Base-by-base conservation (phyloP, 2,888 invertebrate species). In the Osmoderma eremita region DNA sequence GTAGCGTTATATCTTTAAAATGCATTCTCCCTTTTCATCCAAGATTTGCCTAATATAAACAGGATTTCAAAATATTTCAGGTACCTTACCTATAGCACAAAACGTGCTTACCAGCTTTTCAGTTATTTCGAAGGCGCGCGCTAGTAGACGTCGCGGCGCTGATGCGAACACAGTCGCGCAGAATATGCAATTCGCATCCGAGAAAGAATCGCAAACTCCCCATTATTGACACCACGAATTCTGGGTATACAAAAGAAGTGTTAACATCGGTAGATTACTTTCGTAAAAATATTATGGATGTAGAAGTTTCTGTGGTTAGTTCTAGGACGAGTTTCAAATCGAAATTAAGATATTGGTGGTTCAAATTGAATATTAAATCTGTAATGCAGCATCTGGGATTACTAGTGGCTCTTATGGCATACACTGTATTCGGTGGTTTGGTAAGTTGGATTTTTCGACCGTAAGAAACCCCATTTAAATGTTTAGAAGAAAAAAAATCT, bases 371-470 rank as follows among this genome's bases (percentile, higher is more conserved):
- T 77, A 85, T 91, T 56, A 88, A 91, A 78, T 86, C 87, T 13
- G 88, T 89, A 12, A 78, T 91, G 56, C 90, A 91, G 66, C 93
- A 93, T 75, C 83, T 91, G 62, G 92, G 92, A 50, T 84, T 94
- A 69, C 85, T 93, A 70, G 85, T 92, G 53, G 89, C 91, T 0
- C 84, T 94, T 63, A 91, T 91, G 86, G 83, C 90, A 67, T 94
- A 93, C 77, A 92, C 92, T 0, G 89, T 88, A 30, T 88, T 90
- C 56, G 94, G 94, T 63, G 94, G 93, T 73, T 82, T 91, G 88
- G 93, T 93, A 84, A 87, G 67, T 63, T 48, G 10, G n/a, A n/a
- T n/a, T 30, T 30, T 30, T 30, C 30, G 30, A 30, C 6, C 10
- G n/a, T n/a, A n/a, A n/a, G n/a, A n/a, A n/a, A n/a, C n/a, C n/a